Evolutionary conservation across 2,113 vertebrate genomes (phyloP), one percentile per base, ranked within the genome.

Genomic region (Tricholaema leucomelas): DNA sequence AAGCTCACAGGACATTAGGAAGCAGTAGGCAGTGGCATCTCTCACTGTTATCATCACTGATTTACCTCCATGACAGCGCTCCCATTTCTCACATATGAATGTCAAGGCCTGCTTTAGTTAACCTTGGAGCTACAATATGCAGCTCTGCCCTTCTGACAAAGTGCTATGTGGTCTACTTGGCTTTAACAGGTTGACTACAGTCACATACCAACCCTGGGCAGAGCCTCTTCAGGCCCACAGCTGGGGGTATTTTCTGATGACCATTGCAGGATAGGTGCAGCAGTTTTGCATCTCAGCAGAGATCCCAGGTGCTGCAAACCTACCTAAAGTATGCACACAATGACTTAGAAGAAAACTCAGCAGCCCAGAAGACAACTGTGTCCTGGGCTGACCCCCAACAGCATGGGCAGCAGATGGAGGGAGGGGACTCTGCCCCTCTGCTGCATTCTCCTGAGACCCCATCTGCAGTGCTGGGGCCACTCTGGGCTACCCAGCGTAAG

Each of bases 161-260:
- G 27, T 31, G 40, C 30, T 44, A 3, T 20, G 31, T n/a, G 40
- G 61, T 35, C 35, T 56, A 1, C 18, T 15, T 11, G 69, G 35
- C 38, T 63, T 69, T 27, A 46, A 9, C 52, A 28, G 30, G n/a
- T 16, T 21, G 36, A 67, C 7, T 6, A 13, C 0, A 1, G 13
- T 10, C n/a, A 19, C 24, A 54, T 0, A 24, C 24, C 21, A 35
- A 1, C 15, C 36, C 56, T 19, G 52, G 23, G 17, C 38, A 61
- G 19, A 33, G 15, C 15, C 40, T 17, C 3, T 0, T 8, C 58
- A 50, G 33, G 4, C 25, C 25, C 42, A 28, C 0, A 4, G 54
- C 28, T 44, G 2, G 0, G 1, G 42, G 31, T 5, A 5, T 38
- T 31, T 64, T 42, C 44, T 25, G 33, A 28, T 24, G 52, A 33